Percentiles rank a stretch among this genome's conserved stretches.
Evolutionary conservation across 1,140 invertebrate species (phyloP).

Genomic region (Hylyphantes graminicola): DNA sequence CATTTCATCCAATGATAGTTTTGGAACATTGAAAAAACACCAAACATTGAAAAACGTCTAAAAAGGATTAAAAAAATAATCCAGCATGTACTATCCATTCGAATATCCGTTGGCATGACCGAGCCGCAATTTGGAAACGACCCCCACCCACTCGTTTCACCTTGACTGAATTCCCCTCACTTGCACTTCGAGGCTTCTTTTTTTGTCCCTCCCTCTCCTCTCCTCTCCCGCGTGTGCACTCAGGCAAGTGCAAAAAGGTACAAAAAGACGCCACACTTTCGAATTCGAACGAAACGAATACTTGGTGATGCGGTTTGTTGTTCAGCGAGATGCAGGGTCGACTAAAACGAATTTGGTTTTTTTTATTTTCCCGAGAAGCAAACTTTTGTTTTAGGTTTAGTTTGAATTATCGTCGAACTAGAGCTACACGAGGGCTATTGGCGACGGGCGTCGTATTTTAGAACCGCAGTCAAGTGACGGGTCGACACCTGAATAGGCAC

Average conservation of each 20-base stretch:
- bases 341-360: no score
- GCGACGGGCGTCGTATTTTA: no score
- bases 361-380: no score
- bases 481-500: no score
- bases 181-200: constrained; percentile 1
- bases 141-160: constrained; percentile 28
- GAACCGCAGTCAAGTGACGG: no score
- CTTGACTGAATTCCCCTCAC: constrained; percentile 42
- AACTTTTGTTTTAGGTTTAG: no score
- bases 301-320: no score
- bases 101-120: no score
- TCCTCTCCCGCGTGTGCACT: not conserved
- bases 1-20: not conserved
- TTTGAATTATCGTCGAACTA: no score
- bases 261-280: not conserved
- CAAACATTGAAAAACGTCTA: not conserved
- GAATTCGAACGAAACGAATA: not conserved
- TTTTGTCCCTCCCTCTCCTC: not conserved
- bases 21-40: not conserved
- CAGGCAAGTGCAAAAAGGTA: constrained; percentile 26
- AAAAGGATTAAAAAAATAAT: not conserved
- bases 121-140: not conserved
- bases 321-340: no score
- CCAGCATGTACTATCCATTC: no score
- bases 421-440: no score